Base-by-base conservation (phyloP, 2,888 invertebrate genomes). In the Drosophila formosana region DNA sequence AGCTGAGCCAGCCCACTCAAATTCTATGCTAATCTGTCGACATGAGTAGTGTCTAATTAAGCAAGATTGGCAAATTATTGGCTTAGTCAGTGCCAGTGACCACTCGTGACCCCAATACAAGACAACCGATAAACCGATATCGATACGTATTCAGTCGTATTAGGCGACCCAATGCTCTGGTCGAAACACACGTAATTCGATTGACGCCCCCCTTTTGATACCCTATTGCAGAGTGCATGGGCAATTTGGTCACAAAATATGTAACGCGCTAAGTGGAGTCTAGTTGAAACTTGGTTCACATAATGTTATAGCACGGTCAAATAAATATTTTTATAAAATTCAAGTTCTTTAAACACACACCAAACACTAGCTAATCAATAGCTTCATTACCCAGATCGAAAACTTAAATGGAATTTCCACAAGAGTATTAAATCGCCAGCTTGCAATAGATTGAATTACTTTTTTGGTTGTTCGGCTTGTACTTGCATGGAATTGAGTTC, bases 1-100 rank as follows among this genome's bases (percentile, higher is more conserved):
- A 56, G 52, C 64, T 53, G 57, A 75, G 37, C 43, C 51, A 32
- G 51, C 50, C 51, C 37, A 53, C 50, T 66, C 67, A 75, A 86
- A 78, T 80, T 69, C 82, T 71, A 46, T 76, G 86, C 82, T 86
- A 86, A 86, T 86, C 88, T 77, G 77, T 70, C 78, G 76, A 70
- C 67, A 78, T 75, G 79, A 72, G 75, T 45, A 26, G 75, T 66
- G 64, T 57, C 72, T 80, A 81, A 78, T 74, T 83, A 86, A 85
- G 86, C 73, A 74, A 75, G 86, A 88, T 78, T 85, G 72, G 78
- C 71, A 72, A 85, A 75, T 61, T 80, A 77, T 74, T 74, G 82
- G 82, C 82, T 88, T 82, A 79, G 41, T 49, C 56, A 26, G 41
- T 62, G 72, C 53, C 68, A 72, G 47, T 53, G 66, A 52, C 39